Percentiles rank a stretch among this genome's conserved stretches.
Conservation (phyloP, 1,140 invertebrate species). For the Orchestia grillus region DNA sequence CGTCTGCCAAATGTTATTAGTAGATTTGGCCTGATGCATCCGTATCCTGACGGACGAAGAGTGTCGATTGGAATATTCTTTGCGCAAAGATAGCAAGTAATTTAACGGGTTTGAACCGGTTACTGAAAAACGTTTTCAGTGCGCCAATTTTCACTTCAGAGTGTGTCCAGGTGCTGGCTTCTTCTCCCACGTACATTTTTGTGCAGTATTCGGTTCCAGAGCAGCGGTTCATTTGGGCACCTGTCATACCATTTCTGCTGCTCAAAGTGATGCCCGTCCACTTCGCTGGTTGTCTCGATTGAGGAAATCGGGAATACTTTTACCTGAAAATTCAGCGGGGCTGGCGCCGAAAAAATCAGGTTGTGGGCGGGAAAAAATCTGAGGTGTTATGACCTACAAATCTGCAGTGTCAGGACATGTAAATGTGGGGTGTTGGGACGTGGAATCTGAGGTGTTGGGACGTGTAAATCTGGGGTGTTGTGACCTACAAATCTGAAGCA, state of each 20-base stretch:
- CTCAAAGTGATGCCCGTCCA: neutral
- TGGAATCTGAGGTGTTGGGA: no score
- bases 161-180: neutral
- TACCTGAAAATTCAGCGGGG: neutral
- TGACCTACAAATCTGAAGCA: no score
- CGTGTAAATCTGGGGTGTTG: no score
- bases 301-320: neutral
- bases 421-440: no score
- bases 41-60: neutral
- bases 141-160: neutral
- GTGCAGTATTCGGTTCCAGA: neutral
- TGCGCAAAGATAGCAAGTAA: no score
- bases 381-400: no score
- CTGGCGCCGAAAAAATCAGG: neutral
- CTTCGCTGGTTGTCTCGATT: neutral
- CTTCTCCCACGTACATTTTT: neutral
- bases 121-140: no score
- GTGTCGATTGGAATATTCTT: neutral
- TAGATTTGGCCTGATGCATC: neutral
- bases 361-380: no score
- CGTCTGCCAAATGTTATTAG: neutral
- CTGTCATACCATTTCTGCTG: neutral
- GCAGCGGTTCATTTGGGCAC: neutral
- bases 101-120: no score
- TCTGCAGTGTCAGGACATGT: no score